Evolutionary conservation across 2,888 invertebrate species (phyloP).

Genomic region (Steinernema hermaphroditum): DNA sequence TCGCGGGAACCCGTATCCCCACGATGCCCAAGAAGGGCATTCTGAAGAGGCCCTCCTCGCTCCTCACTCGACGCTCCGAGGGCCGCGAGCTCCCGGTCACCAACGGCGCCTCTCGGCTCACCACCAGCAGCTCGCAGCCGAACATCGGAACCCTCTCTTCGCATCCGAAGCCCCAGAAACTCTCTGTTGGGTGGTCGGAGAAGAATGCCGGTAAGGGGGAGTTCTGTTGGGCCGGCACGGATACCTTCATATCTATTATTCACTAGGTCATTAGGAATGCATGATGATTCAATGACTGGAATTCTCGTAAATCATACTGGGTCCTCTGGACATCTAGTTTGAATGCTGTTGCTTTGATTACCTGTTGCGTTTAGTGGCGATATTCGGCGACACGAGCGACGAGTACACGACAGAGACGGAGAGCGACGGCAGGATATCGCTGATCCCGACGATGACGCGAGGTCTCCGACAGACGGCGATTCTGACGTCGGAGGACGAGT

Average conservation of each 20-base stretch:
- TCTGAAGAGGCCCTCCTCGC: constrained; percentile 50
- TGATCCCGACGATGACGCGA: constrained; percentile 35
- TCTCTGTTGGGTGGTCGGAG: constrained; percentile 65
- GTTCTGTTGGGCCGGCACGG: too few relatives aligned
- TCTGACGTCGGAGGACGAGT: constrained; percentile 32
- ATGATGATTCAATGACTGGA: too few relatives aligned
- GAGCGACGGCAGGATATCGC: constrained; percentile 36
- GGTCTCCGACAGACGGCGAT: constrained; percentile 30
- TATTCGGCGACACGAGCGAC: constrained; percentile 65
- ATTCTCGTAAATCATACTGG: too few relatives aligned
- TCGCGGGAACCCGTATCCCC: constrained; percentile 35
- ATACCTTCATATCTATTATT: neutral
- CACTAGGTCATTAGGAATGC: too few relatives aligned
- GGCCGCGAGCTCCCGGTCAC: constrained; percentile 2
- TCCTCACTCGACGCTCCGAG: neutral
- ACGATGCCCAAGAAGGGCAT: constrained; percentile 55
- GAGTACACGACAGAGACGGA: constrained; percentile 61
- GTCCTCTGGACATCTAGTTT: too few relatives aligned
- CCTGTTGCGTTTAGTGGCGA: constrained; percentile 49
- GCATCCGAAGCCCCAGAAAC: constrained; percentile 50
- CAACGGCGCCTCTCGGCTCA: constrained; percentile 11
- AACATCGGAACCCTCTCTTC: constrained; percentile 24
- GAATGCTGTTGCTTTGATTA: too few relatives aligned
- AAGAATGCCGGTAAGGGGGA: constrained; percentile 56
- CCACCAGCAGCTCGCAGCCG: constrained; percentile 28